A percentile compares a stretch with the other conserved stretches of the same genome.
phyloP scores from a whole-genome alignment of 2,888 invertebrate genomes.

The Charanyca ferruginea region DNA sequence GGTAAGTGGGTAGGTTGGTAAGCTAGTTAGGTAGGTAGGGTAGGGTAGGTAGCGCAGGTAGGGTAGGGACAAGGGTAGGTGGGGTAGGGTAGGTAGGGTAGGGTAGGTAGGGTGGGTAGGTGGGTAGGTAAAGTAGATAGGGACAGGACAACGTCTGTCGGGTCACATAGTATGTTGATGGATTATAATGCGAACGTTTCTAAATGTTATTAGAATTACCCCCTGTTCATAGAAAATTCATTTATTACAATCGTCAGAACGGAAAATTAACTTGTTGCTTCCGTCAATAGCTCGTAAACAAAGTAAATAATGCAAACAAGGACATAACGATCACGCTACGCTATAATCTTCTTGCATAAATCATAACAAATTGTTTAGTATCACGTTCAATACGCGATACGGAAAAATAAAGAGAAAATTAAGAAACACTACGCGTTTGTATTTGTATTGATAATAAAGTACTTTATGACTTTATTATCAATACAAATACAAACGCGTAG shows the following conservation, averaged over 20 bases:
- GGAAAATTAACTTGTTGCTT: slow-evolving; percentile 13
- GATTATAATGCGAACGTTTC: too few relatives aligned
- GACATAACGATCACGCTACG: not conserved
- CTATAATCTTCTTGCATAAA: not conserved
- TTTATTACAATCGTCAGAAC: not conserved
- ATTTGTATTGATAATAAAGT: not conserved
- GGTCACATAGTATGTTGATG: too few relatives aligned
- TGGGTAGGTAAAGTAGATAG: too few relatives aligned
- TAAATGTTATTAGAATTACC: too few relatives aligned
- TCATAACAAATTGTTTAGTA: slow-evolving; percentile 1
- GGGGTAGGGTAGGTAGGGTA: too few relatives aligned
- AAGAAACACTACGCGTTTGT: slow-evolving; percentile 4
- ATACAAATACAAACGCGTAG: slow-evolving; percentile 1
- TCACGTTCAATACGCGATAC: not conserved
- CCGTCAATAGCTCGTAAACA: slow-evolving; percentile 10
- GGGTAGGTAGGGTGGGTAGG: too few relatives aligned
- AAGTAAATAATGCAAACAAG: not conserved
- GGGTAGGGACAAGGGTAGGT: too few relatives aligned
- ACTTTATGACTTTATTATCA: slow-evolving; percentile 11
- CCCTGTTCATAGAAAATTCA: too few relatives aligned
- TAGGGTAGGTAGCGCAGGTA: too few relatives aligned
- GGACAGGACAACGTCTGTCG: too few relatives aligned
- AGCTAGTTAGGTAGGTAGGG: too few relatives aligned
- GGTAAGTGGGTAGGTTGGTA: too few relatives aligned
- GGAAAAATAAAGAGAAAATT: not conserved